Evolutionary conservation across 35 echinoderm and acorn worm genomes (phyloP).

Genomic region (Apostichopus japonicus): DNA sequence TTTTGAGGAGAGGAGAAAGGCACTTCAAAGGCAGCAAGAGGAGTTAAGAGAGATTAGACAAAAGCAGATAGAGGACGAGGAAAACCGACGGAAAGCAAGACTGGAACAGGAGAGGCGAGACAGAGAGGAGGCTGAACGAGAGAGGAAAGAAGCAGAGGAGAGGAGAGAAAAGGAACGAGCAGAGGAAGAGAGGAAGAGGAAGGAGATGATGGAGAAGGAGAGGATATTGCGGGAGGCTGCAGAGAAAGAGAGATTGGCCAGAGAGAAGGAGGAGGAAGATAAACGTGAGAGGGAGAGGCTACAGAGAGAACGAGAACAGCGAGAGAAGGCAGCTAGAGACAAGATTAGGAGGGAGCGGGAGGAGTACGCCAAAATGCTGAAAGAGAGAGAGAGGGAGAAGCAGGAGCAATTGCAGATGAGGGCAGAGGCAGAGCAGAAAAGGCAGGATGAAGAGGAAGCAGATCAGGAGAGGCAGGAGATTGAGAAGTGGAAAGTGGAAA

Average conservation of each 20-base stretch:
- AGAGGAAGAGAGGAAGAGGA: conserved; percentile 61
- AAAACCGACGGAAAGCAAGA: conserved; percentile 61
- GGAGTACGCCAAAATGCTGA: conserved; percentile 51
- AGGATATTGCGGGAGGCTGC: conserved; percentile 50
- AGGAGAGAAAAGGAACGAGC: conserved; percentile 54
- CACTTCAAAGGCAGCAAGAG: conserved; percentile 62
- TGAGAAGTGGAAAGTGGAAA: conserved; percentile 51
- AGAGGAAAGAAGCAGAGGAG: conserved; percentile 70
- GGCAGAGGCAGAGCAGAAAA: conserved; percentile 37
- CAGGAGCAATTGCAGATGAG: not conserved
- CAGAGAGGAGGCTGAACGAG: conserved; percentile 42
- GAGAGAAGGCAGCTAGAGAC: conserved; percentile 46
- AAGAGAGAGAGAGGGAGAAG: conserved; percentile 51
- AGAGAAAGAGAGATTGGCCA: conserved; percentile 47
- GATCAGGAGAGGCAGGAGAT: conserved; percentile 26
- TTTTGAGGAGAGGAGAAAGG: conserved; percentile 57
- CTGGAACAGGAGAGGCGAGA: conserved; percentile 46
- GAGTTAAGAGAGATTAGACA: conserved; percentile 51
- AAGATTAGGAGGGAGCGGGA: conserved; percentile 44
- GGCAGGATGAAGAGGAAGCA: conserved; percentile 60
- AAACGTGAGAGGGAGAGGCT: conserved; percentile 47
- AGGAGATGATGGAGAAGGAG: conserved; percentile 51
- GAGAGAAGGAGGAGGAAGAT: conserved; percentile 55
- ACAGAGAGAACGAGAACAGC: conserved; percentile 42
- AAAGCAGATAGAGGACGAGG: conserved; percentile 61